Evolutionary conservation across 2,888 invertebrate genomes (phyloP).

Genomic region (Ernsta delagoae): DNA sequence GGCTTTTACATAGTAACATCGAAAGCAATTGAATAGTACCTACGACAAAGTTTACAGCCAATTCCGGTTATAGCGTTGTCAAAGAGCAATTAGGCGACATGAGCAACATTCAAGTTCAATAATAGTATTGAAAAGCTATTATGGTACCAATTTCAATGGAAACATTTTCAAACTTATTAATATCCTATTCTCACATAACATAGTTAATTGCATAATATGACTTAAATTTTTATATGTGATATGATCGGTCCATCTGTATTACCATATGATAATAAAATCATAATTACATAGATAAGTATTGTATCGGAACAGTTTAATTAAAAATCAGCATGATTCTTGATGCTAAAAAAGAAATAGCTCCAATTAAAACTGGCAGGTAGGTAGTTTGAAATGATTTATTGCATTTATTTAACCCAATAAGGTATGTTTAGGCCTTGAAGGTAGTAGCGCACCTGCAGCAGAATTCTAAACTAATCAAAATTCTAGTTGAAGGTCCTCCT

Average conservation of each 20-base stretch:
- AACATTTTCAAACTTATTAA: neutral
- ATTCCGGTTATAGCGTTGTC: neutral
- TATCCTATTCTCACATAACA: too few relatives aligned
- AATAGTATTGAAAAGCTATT: neutral
- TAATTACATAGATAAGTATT: too few relatives aligned
- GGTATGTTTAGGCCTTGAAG: conserved; percentile 8
- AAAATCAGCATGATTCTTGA: too few relatives aligned
- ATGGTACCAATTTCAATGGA: neutral
- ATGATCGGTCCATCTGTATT: too few relatives aligned
- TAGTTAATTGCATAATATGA: too few relatives aligned
- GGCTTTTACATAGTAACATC: neutral
- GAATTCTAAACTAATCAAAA: conserved; percentile 14
- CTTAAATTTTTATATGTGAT: too few relatives aligned
- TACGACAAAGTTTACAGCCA: neutral
- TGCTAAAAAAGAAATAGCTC: too few relatives aligned
- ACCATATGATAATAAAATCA: too few relatives aligned
- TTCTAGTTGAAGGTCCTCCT: conserved; percentile 15
- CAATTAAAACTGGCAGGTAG: neutral
- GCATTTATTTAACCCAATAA: conserved; percentile 5
- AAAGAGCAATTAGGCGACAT: neutral
- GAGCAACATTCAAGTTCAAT: conserved; percentile 1
- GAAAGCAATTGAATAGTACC: neutral
- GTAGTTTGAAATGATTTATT: neutral
- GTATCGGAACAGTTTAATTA: too few relatives aligned
- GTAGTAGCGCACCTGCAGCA: conserved; percentile 16